A percentile compares a stretch with the other conserved stretches of the same genome.
Conservation (phyloP, 1,140 invertebrate genomes). For the Saccostrea echinata region DNA sequence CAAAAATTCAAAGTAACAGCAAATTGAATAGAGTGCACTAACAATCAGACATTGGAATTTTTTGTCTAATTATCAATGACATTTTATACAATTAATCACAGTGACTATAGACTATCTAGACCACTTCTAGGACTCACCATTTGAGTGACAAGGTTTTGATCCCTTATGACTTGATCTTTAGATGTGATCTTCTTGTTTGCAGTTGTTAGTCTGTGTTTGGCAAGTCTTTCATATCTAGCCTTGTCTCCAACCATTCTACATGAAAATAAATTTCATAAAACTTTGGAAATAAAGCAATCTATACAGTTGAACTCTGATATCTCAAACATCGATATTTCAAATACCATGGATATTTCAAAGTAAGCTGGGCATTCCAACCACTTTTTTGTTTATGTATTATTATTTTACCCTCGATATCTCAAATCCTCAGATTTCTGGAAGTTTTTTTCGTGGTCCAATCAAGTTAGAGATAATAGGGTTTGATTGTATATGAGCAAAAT, state of each 20-base stretch:
- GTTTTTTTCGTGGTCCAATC: too few relatives aligned
- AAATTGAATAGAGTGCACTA: neutral
- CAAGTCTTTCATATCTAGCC: slow-evolving; percentile 60
- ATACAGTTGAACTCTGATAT: too few relatives aligned
- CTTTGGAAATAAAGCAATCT: too few relatives aligned
- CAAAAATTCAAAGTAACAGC: neutral
- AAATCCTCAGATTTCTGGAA: too few relatives aligned
- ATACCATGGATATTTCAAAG: too few relatives aligned
- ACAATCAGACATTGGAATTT: neutral
- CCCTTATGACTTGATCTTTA: slow-evolving; percentile 56
- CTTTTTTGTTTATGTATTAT: too few relatives aligned
- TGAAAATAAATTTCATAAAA: neutral
- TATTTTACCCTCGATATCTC: too few relatives aligned
- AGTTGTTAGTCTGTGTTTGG: slow-evolving; percentile 47
- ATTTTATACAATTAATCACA: neutral
- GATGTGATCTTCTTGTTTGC: slow-evolving; percentile 42
- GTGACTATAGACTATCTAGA: too few relatives aligned
- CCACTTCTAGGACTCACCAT: slow-evolving; percentile 39
- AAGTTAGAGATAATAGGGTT: too few relatives aligned
- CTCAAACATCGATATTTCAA: too few relatives aligned
- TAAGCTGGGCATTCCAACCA: too few relatives aligned
- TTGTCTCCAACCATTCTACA: slow-evolving; percentile 62
- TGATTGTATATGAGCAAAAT: too few relatives aligned
- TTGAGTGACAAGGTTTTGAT: neutral
- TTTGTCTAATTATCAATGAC: neutral